Percentiles rank a stretch among this genome's conserved stretches.
phyloP scores from a whole-genome alignment of 2,113 vertebrate genomes.

The Meriones unguiculatus region DNA sequence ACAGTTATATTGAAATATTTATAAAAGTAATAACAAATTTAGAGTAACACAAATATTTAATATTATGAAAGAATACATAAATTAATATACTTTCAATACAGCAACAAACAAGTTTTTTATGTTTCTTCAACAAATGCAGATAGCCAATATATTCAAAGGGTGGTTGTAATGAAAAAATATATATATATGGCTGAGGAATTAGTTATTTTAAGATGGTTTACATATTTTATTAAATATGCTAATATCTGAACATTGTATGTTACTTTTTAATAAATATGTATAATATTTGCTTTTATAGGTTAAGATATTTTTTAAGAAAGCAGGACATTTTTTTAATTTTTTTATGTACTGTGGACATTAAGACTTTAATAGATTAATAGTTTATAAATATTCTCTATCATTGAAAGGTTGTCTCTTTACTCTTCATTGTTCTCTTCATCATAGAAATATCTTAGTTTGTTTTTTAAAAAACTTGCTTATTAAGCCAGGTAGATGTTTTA shows the following conservation, averaged over 20 bases:
- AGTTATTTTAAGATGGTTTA: background rate
- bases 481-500: background rate
- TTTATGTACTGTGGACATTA: background rate
- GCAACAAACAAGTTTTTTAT: background rate
- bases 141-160: conserved; percentile 2
- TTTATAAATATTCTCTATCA: background rate
- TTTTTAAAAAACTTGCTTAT: too few relatives aligned
- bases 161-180: background rate
- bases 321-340: background rate
- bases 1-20: background rate
- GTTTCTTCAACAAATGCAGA: background rate
- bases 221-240: background rate
- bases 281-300: background rate
- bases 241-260: background rate
- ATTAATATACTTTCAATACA: conserved; percentile 9
- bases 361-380: background rate
- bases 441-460: background rate
- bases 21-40: background rate
- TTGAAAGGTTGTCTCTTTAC: background rate
- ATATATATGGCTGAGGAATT: background rate
- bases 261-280: background rate
- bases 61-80: background rate
- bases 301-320: background rate
- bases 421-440: background rate
- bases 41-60: background rate